Conservation (phyloP, 2,888 invertebrate species). For the Xestoiulus laeticollis region DNA sequence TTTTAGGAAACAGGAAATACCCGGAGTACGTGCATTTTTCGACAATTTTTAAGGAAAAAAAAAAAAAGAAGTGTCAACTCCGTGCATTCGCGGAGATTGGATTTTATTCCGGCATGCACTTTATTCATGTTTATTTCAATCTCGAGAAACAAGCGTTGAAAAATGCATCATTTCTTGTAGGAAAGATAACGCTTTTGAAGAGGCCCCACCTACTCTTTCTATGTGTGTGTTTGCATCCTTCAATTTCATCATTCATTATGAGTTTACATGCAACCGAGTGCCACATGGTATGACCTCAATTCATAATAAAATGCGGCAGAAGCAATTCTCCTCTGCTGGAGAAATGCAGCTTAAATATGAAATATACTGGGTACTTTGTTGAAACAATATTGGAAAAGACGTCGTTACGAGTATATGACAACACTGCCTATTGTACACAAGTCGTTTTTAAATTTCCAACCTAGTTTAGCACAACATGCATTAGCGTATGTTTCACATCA, state of each 20-base stretch:
- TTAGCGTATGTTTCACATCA: too few relatives aligned
- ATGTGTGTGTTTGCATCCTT: neutral
- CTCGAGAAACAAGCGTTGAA: neutral
- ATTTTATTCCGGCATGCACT: constrained; percentile 31
- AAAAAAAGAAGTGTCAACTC: neutral
- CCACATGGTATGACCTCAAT: constrained; percentile 34
- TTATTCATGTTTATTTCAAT: constrained; percentile 40
- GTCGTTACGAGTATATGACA: constrained; percentile 13
- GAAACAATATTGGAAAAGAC: constrained; percentile 39
- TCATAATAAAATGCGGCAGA: constrained; percentile 25
- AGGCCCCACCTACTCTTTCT: neutral
- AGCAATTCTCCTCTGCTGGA: neutral
- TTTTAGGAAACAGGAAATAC: constrained; percentile 1
- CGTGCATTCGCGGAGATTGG: neutral
- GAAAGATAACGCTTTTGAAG: neutral
- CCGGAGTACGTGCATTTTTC: neutral
- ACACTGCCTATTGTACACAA: constrained; percentile 5
- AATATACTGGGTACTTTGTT: constrained; percentile 17
- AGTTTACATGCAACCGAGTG: constrained; percentile 35
- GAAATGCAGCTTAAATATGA: constrained; percentile 5
- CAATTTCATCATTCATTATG: constrained; percentile 38
- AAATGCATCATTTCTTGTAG: constrained; percentile 16
- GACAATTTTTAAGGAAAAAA: neutral
- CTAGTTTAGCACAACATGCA: too few relatives aligned
- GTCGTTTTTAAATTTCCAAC: neutral